Evolutionary conservation across 2,113 vertebrate genomes (phyloP).

Genomic region (Oryzias woworae): DNA sequence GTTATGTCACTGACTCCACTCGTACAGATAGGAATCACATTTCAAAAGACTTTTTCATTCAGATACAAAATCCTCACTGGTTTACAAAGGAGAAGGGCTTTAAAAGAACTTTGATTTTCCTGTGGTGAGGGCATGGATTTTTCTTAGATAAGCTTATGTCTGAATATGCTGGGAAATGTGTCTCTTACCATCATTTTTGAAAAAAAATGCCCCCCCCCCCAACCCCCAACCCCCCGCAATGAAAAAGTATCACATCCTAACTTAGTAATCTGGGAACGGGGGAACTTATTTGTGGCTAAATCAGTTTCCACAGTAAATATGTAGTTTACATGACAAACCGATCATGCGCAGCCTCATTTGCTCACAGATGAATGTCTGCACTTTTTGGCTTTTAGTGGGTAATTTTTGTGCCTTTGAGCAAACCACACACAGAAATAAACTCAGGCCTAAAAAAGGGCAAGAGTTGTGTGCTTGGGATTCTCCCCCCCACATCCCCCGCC

Average conservation of each 20-base stretch:
- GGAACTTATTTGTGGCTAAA: constrained; percentile 30
- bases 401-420: constrained; percentile 19
- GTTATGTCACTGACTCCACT: background rate
- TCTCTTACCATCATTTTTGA: too few species aligned
- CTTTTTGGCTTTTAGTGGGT: constrained; percentile 40
- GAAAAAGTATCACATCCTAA: constrained; percentile 22
- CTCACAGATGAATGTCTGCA: constrained; percentile 13
- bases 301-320: constrained; percentile 25
- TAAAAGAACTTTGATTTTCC: background rate
- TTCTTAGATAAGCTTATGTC: too few species aligned
- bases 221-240: too few species aligned
- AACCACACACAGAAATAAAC: constrained; percentile 44
- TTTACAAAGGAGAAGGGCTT: background rate
- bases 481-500: constrained; percentile 56
- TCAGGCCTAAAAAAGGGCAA: constrained; percentile 42
- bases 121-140: too few species aligned
- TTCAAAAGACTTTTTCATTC: background rate
- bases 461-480: constrained; percentile 62
- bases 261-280: constrained; percentile 28
- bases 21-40: background rate
- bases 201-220: too few species aligned
- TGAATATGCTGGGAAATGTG: too few species aligned
- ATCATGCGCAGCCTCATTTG: constrained; percentile 1
- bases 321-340: constrained; percentile 30
- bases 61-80: background rate